Evolutionary conservation across 2,888 invertebrate genomes (phyloP), one percentile per base, ranked within the genome.

Genomic region (Brachynemurus nebulosus): DNA sequence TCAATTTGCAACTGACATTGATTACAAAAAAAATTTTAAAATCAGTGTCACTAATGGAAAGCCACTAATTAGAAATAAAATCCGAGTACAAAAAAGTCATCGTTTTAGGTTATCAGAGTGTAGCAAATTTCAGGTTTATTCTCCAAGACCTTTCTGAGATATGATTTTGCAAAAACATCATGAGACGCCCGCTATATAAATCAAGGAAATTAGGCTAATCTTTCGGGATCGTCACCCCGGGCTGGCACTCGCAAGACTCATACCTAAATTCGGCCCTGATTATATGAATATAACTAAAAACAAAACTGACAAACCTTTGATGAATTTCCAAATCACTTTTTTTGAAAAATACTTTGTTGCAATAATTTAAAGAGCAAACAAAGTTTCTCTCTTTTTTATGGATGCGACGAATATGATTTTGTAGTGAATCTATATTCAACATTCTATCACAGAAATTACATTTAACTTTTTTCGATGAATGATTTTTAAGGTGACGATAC

Each of bases 301-400:
- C 4, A 27, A 16, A 9, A 11, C 6, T 30, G 11, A n/a, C n/a
- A n/a, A 19, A 40, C 40, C 40, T 21, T 30, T 30, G 9, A 40
- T 40, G 40, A 4, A 40, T 18, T 18, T 11, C 19, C 19, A 40
- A 40, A 25, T 40, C 40, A 7, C 16, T 17, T 25, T 25, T 14
- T 18, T 40, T 40, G 40, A 30, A 40, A 30, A 40, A 40, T 9
- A 30, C 27, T 16, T 40, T 40, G 4, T 12, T 30, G 19, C 40
- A 40, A 20, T 21, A 16, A 11, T 12, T 21, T 16, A 27, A 40
- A 16, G 17, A 6, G 17, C 40, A 40, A 17, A 25, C 30, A 7
- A 17, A 14, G 16, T 40, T 40, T 17, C 14, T 23, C 12, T 37
- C 37, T 20, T 21, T 16, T 6, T 25, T 40, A 18, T 40, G 40